These are phyloP conservation scores for Portunus trituberculatus DNA, from an alignment of 1,140 invertebrate genomes.

Conservation along the genomic window DNA sequence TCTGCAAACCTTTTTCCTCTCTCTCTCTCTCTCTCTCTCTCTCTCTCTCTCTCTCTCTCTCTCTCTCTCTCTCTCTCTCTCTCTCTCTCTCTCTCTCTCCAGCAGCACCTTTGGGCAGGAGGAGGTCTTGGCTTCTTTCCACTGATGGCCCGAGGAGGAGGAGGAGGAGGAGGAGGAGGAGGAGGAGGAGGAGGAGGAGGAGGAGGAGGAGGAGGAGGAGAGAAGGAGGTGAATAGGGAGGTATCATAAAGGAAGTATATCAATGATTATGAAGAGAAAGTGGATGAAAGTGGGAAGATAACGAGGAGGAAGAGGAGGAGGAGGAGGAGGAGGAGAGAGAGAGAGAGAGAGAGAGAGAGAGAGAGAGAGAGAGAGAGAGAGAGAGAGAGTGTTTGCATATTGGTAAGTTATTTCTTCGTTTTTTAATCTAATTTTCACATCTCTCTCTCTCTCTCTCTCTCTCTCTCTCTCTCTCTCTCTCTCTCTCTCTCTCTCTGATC, in stretches of 20 bases:
- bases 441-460: background rate
- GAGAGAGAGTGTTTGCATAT: background rate
- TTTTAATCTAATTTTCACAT: background rate
- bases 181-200: background rate
- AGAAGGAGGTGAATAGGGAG: background rate
- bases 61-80: too few relatives aligned
- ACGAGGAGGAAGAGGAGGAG: background rate
- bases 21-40: background rate
- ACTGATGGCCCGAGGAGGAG: background rate
- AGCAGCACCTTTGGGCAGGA: background rate
- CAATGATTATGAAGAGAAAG: constrained; percentile 13
- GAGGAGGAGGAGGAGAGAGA: background rate
- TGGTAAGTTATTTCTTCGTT: background rate
- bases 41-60: too few relatives aligned
- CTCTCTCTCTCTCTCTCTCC: too few relatives aligned
- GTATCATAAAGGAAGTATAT: background rate
- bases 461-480: constrained; percentile 20
- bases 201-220: background rate
- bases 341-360: too few relatives aligned
- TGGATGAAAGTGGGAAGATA: background rate
- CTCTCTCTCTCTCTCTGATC: background rate
- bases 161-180: constrained; percentile 17
- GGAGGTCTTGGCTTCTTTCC: background rate
- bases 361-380: constrained; percentile 20
- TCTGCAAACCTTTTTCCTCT: background rate